Base-by-base conservation (phyloP, 2,797 vertebrate species). In the Lemur catta region DNA sequence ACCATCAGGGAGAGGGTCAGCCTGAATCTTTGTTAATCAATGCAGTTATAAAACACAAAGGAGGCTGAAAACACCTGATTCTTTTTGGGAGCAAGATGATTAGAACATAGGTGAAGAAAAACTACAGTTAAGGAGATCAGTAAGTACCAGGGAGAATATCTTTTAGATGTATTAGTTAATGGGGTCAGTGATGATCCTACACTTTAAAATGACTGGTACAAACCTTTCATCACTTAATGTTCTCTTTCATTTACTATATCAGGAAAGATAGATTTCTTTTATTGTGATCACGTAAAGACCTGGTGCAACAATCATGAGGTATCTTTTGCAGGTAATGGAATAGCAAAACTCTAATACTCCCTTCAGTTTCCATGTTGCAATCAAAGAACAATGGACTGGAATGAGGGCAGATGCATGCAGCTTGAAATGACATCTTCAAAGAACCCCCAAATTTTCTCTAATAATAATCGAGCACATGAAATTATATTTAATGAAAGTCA, bases 41-140 rank as follows among this genome's bases (percentile, higher is more conserved):
- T 18, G 18, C 75, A 96, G 7, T 15, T 90, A 94, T 6, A 74
- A 69, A 96, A 94, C 75, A 93, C 59, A 75, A 82, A 80, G 41
- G 63, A 50, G 20, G 11, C 0, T n/a, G 2, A 28, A 88, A 96
- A 95, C 41, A 93, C 33, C 43, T 13, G 41, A 81, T 84, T 79
- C n/a, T 88, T 50, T 7, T 71, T 46, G 74, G 41, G 28, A 74
- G 30, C 43, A 48, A 50, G 82, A 80, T 48, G 55, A 91, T 35
- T 80, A 91, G 55, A 94, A 93, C 80, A 67, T 14, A 84, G 22
- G 38, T 63, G 57, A 94, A 87, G 28, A 63, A 74, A 7, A 87
- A 81, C 22, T 76, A 12, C 11, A 28, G 67, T 97, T 85, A 85
- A 26, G 7, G 88, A 30, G 20, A 96, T 78, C 38, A 69, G 1